Conservation (phyloP, 1,140 invertebrate species). For the Lycorma delicatula region DNA sequence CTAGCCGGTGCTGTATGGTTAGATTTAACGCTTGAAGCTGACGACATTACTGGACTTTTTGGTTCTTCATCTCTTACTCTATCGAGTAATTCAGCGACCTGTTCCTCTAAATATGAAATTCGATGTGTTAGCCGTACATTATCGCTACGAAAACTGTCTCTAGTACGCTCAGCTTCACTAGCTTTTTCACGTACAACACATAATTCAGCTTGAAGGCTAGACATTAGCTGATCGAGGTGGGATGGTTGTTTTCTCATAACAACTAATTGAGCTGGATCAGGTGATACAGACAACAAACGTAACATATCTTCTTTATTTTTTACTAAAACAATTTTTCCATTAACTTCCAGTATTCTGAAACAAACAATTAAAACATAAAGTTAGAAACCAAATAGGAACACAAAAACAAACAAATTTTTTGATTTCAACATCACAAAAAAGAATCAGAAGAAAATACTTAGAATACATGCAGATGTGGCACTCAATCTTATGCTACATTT, state of each 20-base stretch:
- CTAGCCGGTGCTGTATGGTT: slow-evolving; percentile 24
- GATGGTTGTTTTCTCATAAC: slow-evolving; percentile 44
- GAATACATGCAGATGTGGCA: too few species aligned
- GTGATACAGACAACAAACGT: slow-evolving; percentile 44
- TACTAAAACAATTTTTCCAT: slow-evolving; percentile 63
- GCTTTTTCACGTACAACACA: slow-evolving; percentile 46
- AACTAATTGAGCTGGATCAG: slow-evolving; percentile 41
- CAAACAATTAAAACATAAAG: not conserved
- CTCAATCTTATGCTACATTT: too few species aligned
- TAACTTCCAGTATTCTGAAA: slow-evolving; percentile 70
- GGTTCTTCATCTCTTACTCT: slow-evolving; percentile 14
- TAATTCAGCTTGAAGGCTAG: slow-evolving; percentile 44
- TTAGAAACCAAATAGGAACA: not conserved
- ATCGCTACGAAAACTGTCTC: slow-evolving; percentile 56
- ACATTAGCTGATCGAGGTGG: slow-evolving; percentile 29
- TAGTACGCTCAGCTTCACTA: slow-evolving; percentile 50
- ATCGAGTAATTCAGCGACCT: slow-evolving; percentile 58
- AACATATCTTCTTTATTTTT: slow-evolving; percentile 58
- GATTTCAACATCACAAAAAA: too few species aligned
- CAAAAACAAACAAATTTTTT: too few species aligned
- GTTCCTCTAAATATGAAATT: slow-evolving; percentile 81
- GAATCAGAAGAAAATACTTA: too few species aligned
- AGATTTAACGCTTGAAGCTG: slow-evolving; percentile 29
- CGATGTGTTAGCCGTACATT: slow-evolving; percentile 76
- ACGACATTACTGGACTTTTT: slow-evolving; percentile 16